Evolutionary conservation across 2,113 vertebrate species (phyloP), one percentile per base, ranked within the genome.

Genomic region (Crotalus viridis): DNA sequence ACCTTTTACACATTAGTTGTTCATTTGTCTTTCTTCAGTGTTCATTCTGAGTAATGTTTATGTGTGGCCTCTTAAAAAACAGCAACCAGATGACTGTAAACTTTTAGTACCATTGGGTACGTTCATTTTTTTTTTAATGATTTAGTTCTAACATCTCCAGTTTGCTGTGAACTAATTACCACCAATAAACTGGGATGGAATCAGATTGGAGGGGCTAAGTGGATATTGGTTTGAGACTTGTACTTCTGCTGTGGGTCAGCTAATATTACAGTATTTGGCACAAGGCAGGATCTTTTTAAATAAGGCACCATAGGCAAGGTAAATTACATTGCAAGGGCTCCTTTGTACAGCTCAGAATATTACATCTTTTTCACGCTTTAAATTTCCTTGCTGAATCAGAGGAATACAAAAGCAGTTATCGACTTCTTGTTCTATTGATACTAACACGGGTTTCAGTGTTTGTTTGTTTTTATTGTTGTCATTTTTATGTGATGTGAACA

Each of bases 381-480:
- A 90, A 57, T 69, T 97, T 97, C 97, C 96, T 97, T 97, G 96
- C 97, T 97, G 94, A 95, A 55, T 97, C 96, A 96, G 97, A 98
- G 96, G 96, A 97, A 97, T 97, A 96, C 96, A 96, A 96, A 96
- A 97, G 97, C 97, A 97, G 97, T 98, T 97, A 96, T 87, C 94
- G 92, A 57, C 96, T 97, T 96, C 96, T 98, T 97, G 96, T 97
- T 97, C 97, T 98, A 97, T 95, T 96, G 97, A 98, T 99, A 99
- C 98, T 99, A 99, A 99, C 98, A 99, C 98, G 98, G 99, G 99
- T 99, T 98, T 99, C 98, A 98, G 97, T 98, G 97, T 98, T 96
- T 97, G 97, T 99, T 98, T 98, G 98, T 98, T 97, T 97, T 94
- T 94, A 94, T 97, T 96, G 95, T 96, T 96, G 95, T 97, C 97